Evolutionary conservation across 2,113 vertebrate genomes (phyloP), one percentile per base, ranked within the genome.

Genomic region (Pipa parva): DNA sequence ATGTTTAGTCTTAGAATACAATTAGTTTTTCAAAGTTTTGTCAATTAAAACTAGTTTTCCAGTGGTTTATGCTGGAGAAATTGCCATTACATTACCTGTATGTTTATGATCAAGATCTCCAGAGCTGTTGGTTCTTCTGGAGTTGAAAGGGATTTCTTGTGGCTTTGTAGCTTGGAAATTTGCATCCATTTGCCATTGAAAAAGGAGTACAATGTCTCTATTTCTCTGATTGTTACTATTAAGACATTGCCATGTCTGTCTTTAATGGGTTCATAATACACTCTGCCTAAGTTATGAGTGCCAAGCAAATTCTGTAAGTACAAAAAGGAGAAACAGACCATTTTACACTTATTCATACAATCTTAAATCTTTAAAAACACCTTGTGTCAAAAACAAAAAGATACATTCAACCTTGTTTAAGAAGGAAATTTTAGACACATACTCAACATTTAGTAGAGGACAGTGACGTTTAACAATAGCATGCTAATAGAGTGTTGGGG

Each of bases 191-290:
- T 97, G 65, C 95, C 93, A 5, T 85, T 94, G 77, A 93, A 90
- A 81, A 93, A 92, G 1, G 93, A 92, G 77, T 90, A 94, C 71
- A 92, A 90, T 63, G 85, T 91, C 77, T 97, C 94, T 48, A 88
- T 85, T 78, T 98, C 94, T 56, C 94, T 87, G 75, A 97, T 86
- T 5, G 93, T 95, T 56, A 99, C 90, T 62, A 98, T 88, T 71
- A 99, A 81, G 59, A 95, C 88, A 68, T 99, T 98, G 55, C 97
- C 97, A 11, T 99, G 95, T 27, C 94, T 89, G 75, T 99, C 97
- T 78, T 96, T 99, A 79, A 99, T 92, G 18, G 97, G 95, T 75
- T 99, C 95, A 3, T 95, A 98, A 84, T 96, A 95, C 73, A 97
- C 87, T 63, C 92, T 85, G 28, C 97, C 97, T 78, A 99, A 83